Base-by-base conservation (phyloP, 1,140 invertebrate species). In the Stegodyphus dumicola region DNA sequence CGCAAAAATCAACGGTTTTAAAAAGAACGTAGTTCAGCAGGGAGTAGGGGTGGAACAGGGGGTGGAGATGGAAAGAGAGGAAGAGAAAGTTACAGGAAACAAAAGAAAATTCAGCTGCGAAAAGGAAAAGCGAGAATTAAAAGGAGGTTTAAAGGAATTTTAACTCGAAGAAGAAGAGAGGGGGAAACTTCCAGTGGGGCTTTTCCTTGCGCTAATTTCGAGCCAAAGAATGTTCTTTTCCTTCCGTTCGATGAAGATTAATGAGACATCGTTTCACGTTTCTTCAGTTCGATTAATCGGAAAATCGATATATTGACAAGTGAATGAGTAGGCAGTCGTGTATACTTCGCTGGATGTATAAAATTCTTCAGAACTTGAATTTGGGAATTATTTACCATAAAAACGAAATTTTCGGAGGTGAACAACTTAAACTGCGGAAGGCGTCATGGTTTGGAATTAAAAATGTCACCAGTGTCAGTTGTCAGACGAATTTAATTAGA, bases 241-340 rank as follows among this genome's bases (percentile, higher is more conserved):
- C 54, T 49, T 49, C 33, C 64, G 18, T 70, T 85, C 81, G 81
- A 85, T 85, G 81, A 85, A 85, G 81, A 85, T 85, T 85, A 85
- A 85, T 85, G 81, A 77, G 81, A 69, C 81, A 64, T 76, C 80
- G 80, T 56, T 75, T 75, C 60, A 66, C 80, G 81, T 85, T 85
- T 70, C 73, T 69, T 85, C 65, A 76, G 67, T 85, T 85, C 81
- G 81, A 85, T 85, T 85, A 85, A 85, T 85, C 81, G 65, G 49
- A 85, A 85, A 85, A 85, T 85, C 81, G 73, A 85, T 85, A 76
- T 76, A 85, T 85, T 69, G 81, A 77, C 73, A 76, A 54, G 80
- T 76, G 65, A 70, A 85, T 49, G 81, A 83, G 49, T 74, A 51
- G 60, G 33, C 33, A 33, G 33, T 3, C 33, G 33, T 33, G 33